phyloP scores from a whole-genome alignment of 2,888 invertebrate species.

The Drosophila neotestacea region DNA sequence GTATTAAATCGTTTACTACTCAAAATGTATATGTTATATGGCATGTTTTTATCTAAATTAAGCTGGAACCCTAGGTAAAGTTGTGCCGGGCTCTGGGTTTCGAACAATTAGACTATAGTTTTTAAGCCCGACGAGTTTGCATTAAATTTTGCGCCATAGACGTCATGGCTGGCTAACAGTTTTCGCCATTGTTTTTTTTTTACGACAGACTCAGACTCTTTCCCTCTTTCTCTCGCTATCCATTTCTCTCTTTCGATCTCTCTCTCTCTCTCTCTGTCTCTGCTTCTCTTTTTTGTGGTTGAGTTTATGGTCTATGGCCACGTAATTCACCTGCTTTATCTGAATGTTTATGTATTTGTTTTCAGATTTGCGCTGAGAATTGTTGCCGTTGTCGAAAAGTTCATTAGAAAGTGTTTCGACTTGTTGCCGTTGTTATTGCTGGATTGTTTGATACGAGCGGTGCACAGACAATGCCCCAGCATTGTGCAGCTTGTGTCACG shows the following conservation, averaged over 20 bases:
- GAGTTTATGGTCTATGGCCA: constrained; percentile 75
- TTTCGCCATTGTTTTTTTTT: constrained; percentile 70
- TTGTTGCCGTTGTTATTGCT: constrained; percentile 27
- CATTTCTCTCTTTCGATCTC: constrained; percentile 5
- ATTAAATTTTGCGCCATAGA: constrained; percentile 56
- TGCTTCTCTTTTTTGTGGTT: constrained; percentile 17
- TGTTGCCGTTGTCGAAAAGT: constrained; percentile 65
- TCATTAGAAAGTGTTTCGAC: constrained; percentile 75
- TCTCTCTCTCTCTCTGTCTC: constrained; percentile 8
- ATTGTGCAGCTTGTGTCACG: constrained; percentile 60
- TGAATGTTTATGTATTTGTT: constrained; percentile 60
- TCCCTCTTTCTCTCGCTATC: constrained; percentile 10
- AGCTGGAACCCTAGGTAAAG: constrained; percentile 24
- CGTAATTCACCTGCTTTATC: constrained; percentile 72
- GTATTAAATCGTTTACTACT: background rate
- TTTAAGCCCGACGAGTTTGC: constrained; percentile 40
- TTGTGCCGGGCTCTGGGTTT: constrained; percentile 2
- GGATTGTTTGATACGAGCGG: constrained; percentile 48
- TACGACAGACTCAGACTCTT: constrained; percentile 2
- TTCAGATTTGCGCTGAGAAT: constrained; percentile 69
- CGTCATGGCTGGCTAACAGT: constrained; percentile 77
- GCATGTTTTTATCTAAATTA: constrained; percentile 21
- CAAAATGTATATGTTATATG: background rate
- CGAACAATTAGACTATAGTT: constrained; percentile 34
- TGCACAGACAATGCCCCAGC: constrained; percentile 57